A percentile compares a stretch with the other conserved stretches of the same genome.
These are phyloP conservation scores for Tetranychus truncatus DNA, from an alignment of 2,888 invertebrate species.

Conservation along the genomic window DNA sequence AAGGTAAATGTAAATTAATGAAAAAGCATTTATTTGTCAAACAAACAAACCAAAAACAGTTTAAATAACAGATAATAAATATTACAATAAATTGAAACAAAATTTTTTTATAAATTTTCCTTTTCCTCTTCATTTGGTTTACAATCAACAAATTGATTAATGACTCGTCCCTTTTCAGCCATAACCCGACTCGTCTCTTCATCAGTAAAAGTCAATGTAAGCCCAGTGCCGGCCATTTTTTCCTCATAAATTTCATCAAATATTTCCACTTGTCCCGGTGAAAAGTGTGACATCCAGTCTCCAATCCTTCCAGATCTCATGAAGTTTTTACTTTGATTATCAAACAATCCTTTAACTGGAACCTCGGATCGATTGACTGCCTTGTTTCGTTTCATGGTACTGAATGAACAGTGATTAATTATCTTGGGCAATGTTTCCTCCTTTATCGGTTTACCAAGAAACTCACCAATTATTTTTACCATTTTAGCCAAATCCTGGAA, in stretches of 20 bases:
- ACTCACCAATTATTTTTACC: conserved; percentile 38
- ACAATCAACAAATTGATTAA: neutral
- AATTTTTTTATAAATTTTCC: too few relatives aligned
- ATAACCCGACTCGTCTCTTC: neutral
- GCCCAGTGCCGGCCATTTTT: neutral
- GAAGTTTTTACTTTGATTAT: conserved; percentile 25
- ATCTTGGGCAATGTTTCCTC: conserved; percentile 32
- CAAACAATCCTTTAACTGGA: conserved; percentile 26
- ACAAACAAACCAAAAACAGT: too few relatives aligned
- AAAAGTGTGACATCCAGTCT: conserved; percentile 32
- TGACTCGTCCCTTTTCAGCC: neutral
- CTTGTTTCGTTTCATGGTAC: conserved; percentile 34
- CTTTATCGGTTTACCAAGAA: conserved; percentile 37
- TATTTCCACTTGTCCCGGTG: conserved; percentile 30
- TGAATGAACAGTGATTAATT: conserved; percentile 33
- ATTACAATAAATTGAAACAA: too few relatives aligned
- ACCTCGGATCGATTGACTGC: conserved; percentile 31
- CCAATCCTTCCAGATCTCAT: conserved; percentile 30
- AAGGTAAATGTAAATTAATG: too few relatives aligned
- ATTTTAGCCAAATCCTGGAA: conserved; percentile 38
- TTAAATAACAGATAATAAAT: too few relatives aligned
- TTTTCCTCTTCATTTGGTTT: too few relatives aligned
- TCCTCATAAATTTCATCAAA: conserved; percentile 29
- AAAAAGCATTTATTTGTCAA: too few relatives aligned
- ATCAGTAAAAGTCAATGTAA: neutral